Conservation (phyloP, 2,113 vertebrate genomes). For the Triplophysa dalaica region DNA sequence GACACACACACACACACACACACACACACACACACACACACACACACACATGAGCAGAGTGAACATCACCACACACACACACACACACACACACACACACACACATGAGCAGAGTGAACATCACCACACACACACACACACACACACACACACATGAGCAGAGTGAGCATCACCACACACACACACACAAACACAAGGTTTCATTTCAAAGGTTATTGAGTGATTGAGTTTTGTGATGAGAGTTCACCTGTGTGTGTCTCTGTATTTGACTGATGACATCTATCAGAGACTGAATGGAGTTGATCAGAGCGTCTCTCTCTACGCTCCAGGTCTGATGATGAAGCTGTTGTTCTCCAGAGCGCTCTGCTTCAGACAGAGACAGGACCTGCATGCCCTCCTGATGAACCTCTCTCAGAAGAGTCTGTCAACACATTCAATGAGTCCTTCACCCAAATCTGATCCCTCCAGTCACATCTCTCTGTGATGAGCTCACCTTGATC, state of each 20-base stretch:
- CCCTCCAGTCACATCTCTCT: not conserved
- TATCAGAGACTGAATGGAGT: slow-evolving; percentile 83
- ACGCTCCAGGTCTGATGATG: slow-evolving; percentile 73
- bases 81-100: no score
- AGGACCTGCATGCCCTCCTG: slow-evolving; percentile 92
- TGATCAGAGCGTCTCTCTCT: slow-evolving; percentile 83
- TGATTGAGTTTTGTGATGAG: not conserved
- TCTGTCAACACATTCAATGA: slow-evolving; percentile 66
- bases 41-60: no score
- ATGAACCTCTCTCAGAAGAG: slow-evolving; percentile 88
- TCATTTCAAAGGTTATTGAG: no score
- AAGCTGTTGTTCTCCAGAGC: slow-evolving; percentile 53
- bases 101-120: no score
- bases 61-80: no score
- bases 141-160: no score
- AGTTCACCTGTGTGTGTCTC: slow-evolving; percentile 76
- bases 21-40: no score
- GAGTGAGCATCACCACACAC: no score
- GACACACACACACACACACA: no score
- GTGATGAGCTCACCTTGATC: slow-evolving; percentile 81
- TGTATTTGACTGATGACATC: slow-evolving; percentile 85
- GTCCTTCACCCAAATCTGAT: not conserved
- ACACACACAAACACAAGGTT: no score
- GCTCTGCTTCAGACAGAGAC: slow-evolving; percentile 76
- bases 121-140: no score